Evolutionary conservation across 2,888 invertebrate species (phyloP), one percentile per base, ranked within the genome.

Genomic region (Gastracanthus pulcherrimus): DNA sequence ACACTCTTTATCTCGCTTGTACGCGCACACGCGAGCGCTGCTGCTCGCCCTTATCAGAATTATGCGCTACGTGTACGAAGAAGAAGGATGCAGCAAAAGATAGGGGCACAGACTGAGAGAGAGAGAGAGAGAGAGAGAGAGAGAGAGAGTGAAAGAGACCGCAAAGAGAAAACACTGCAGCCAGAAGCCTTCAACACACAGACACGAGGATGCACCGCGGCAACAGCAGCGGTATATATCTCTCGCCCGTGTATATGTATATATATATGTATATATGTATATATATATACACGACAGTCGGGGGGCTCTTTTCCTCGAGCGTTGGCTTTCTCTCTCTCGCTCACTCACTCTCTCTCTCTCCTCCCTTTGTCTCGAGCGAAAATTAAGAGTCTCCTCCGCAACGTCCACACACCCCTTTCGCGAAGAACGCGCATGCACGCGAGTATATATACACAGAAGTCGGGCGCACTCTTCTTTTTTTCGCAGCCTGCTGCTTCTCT

Each of bases 361-460:
- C 81, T 84, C 82, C 78, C 85, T 85, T 86, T 86, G 84, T 84
- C 83, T 84, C 84, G 62, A 55, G 72, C 83, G 87, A 87, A 89
- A 89, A 90, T 90, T 89, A 90, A 89, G 89, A 90, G 89, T 88
- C 89, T 89, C 87, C 87, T 86, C 87, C 48, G 36, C 19, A 23
- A 11, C 62, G 62, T 67, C 81, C 62, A 64, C 66, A n/a, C n/a
- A n/a, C 70, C 81, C 45, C 29, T 66, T n/a, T n/a, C n/a, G n/a
- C 70, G 64, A 76, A 76, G 69, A 76, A 80, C 55, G 84, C 77
- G 38, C 84, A 31, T 64, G 9, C 29, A 3, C 41, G 6, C 19
- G 13, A 13, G 16, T 34, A 19, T 38, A 29, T 6, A 5, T 64
- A 16, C 31, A 51, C 58, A 9, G 19, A 31, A 29, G 19, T 23